Conservation (phyloP, 2,888 invertebrate species). For the Lasioglossum oenotherae region DNA sequence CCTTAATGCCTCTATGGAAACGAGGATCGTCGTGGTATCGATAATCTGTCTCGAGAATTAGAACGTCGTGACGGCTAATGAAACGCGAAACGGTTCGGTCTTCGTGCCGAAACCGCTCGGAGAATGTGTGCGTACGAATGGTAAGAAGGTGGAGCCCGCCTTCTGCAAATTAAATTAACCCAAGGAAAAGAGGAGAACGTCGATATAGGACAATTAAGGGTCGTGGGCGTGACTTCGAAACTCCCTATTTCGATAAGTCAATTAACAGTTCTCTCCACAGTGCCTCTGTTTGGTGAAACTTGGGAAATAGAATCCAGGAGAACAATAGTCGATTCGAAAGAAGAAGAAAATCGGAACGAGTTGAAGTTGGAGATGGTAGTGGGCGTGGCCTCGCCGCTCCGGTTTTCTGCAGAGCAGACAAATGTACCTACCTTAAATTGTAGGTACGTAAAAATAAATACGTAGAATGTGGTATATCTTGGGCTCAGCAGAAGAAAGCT, state of each 20-base stretch:
- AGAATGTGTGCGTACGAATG: not conserved
- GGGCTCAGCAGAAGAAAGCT: not conserved
- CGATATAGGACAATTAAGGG: not conserved
- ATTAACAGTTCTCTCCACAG: not conserved
- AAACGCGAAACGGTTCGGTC: not conserved
- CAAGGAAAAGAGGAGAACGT: not conserved
- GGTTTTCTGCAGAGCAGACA: not conserved
- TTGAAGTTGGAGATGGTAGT: not conserved
- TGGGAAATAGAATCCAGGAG: not conserved
- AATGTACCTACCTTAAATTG: too few relatives aligned
- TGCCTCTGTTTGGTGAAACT: not conserved
- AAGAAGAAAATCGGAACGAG: not conserved
- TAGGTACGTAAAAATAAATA: too few relatives aligned
- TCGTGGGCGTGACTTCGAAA: not conserved
- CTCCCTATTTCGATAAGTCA: not conserved
- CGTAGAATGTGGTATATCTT: too few relatives aligned
- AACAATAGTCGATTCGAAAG: not conserved
- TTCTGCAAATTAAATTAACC: not conserved
- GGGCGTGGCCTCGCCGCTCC: not conserved
- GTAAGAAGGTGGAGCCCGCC: not conserved
- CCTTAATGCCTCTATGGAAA: not conserved
- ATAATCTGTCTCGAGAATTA: conserved; percentile 16
- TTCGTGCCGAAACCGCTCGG: not conserved
- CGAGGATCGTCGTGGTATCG: not conserved
- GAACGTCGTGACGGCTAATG: not conserved